Base-by-base conservation (phyloP, 2,888 invertebrate species). In the Mythimna lalbum region DNA sequence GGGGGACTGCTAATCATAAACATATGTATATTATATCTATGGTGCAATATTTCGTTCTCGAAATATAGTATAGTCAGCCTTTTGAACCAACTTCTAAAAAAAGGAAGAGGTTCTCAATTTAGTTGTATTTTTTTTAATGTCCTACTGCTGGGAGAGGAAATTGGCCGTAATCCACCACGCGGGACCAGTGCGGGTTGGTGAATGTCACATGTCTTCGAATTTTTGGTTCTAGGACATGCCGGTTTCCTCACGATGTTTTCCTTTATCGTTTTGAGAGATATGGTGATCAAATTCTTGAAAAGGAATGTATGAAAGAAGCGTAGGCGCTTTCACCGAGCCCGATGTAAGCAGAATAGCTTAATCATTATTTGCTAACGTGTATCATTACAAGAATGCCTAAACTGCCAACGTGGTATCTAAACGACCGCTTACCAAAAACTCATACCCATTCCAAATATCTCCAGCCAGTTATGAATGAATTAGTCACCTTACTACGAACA, bases 401-500 rank as follows among this genome's bases (percentile, higher is more conserved):
- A 71, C 47, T 36, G 21, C 50, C 23, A 33, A 7, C 7, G 5
- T 33, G 31, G 12, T 57, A 63, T 52, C 52, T 78, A 63, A 78
- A 63, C 19, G 27, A 36, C 12, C 21, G 33, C 56, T 31, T 64
- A 74, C 47, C 50, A 33, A 57, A 80, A 63, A 49, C 12, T 59
- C 63, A 76, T 66, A 59, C 1, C 27, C 53, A 43, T 69, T 63
- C 56, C 63, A 72, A 78, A 81, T 74, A 82, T 72, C 57, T 56
- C 43, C 56, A 49, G 47, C 61, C 47, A 82, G 73, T 85, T 84
- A 86, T 85, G 85, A 85, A 85, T 85, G 85, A 86, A 82, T 83
- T 80, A 81, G 81, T 83, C 81, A 86, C 62, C 57, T 67, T 84
- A 86, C 83, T 79, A 81, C 78, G 64, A 53, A 63, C 69, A 68